Evolutionary conservation across 2,797 vertebrate species (phyloP).

Genomic region (Rallus crepitans): DNA sequence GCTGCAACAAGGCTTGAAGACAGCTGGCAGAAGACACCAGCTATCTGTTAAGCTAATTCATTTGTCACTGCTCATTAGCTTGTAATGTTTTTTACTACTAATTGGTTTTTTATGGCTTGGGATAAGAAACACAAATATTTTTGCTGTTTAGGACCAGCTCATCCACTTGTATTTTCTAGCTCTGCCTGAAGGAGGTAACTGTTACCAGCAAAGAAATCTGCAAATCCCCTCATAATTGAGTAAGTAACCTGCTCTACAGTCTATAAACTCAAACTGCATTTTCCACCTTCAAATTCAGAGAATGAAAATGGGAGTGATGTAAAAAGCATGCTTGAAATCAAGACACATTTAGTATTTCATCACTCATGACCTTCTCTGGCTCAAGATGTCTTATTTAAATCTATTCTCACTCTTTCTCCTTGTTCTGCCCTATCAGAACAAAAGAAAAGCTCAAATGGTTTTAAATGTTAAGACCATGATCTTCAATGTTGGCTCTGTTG

Average conservation of each 20-base stretch:
- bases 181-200: not conserved
- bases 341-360: not conserved
- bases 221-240: not conserved
- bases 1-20: not conserved
- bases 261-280: not conserved
- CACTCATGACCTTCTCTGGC: not conserved
- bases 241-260: not conserved
- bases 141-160: not conserved
- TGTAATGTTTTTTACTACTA: not conserved
- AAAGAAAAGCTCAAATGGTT: slow-evolving; percentile 23
- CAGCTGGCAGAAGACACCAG: not conserved
- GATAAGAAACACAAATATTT: not conserved
- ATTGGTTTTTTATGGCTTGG: not conserved
- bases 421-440: slow-evolving; percentile 4
- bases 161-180: not conserved
- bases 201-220: not conserved
- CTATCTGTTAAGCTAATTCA: not conserved
- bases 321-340: slow-evolving; percentile 3
- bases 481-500: not conserved
- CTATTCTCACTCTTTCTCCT: not conserved
- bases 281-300: not conserved
- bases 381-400: slow-evolving; percentile 11
- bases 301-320: not conserved
- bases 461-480: slow-evolving; percentile 34
- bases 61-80: not conserved